Evolutionary conservation across 2,797 vertebrate species (phyloP), one percentile per base, ranked within the genome.

Genomic region (Diplodus sargus): DNA sequence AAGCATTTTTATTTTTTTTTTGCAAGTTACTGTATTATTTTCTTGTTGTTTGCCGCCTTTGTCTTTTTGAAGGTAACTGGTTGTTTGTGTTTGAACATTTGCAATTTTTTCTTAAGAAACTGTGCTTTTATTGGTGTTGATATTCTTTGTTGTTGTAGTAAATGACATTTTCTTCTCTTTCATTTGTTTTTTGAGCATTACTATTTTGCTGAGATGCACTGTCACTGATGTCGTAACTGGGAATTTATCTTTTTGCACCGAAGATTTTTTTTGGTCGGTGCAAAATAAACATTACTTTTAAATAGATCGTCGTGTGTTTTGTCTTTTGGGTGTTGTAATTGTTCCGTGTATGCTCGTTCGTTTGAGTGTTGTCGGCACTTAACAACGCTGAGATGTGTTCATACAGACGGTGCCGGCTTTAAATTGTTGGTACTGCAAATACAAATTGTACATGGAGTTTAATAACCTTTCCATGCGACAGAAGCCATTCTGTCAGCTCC

Each of bases 211-310:
- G 84, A 93, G 78, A 89, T 91, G 87, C 91, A 91, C 89, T 92
- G 90, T 91, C 87, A 87, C 73, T 87, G 85, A 86, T 92, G 88
- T 90, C 39, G 77, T 90, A 87, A 87, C 79, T 92, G 89, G 88
- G 88, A 91, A 85, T 88, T 89, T 82, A 49, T 81, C 68, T 89
- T 90, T 90, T 91, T 88, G 86, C 85, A 84, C 85, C 91, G 66
- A 28, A 78, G 39, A 68, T 63, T 34, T 34, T 63, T 84, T 73
- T 85, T 58, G 71, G 58, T 83, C 61, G 90, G 86, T 92, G 92
- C 81, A 88, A 92, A 94, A 92, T 93, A 92, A 94, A 94, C 30
- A 82, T 84, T 80, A 89, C 85, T 92, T 92, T 94, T 84, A 87
- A 91, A 85, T 82, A 88, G 22, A 73, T 42, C 4, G 4, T 16